Base-by-base conservation (phyloP, 2,797 vertebrate genomes). In the Chiroxiphia lanceolata region DNA sequence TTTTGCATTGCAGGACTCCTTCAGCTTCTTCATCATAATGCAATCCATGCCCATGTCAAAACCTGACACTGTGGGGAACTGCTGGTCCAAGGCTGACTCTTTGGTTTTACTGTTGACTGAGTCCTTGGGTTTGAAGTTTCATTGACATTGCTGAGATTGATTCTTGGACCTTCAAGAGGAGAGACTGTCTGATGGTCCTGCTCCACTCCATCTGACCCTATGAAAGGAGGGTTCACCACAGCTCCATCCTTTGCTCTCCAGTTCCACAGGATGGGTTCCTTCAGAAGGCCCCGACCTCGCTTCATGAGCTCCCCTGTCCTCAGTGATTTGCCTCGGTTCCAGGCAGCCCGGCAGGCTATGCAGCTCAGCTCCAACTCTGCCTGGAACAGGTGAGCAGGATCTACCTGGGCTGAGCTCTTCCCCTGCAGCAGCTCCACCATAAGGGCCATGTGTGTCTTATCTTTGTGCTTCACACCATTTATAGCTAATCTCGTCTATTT, bases 261-360 rank as follows among this genome's bases (percentile, higher is more conserved):
- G 54, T 89, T 95, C 63, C 96, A 89, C 90, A 98, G 94, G 95
- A 99, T 99, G 99, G 99, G 99, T 95, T 99, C 99, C 0, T 99
- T 99, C 96, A 98, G 99, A 48, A 98, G 98, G 47, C 99, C 99
- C 3, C 97, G 99, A 15, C 98, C 99, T 0, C 99, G 99, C 31
- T 99, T 99, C 96, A 99, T 99, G 99, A 99, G 99, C 95, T 99
- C 99, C 15, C 99, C 99, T 0, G 99, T 99, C 40, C 98, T 99
- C 93, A 99, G 99, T 2, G 99, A 99, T 84, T 97, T 99, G 57
- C 98, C 99, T 2, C 98, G 99, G 2, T 99, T 99, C 98, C 98
- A 99, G 26, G 99, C 99, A 47, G 96, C 98, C 80, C 98, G 98
- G 7, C 98, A 99, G 38, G 93, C 98, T 2, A 83, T 99, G 50